Evolutionary conservation across 2,797 vertebrate genomes (phyloP).

Genomic region (Macropus fuliginosus): DNA sequence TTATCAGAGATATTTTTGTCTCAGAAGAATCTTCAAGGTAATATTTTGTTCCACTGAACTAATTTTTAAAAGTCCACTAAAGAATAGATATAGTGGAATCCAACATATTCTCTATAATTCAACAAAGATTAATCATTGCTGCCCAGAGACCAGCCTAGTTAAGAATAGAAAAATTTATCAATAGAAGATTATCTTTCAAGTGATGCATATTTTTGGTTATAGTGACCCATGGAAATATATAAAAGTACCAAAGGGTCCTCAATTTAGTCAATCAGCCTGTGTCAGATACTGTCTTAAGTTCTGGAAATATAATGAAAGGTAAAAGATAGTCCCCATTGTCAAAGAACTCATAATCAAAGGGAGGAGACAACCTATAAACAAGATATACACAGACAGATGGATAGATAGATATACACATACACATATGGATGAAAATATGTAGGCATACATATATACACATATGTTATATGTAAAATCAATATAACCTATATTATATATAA

Average conservation of each 20-base stretch:
- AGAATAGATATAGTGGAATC: neutral
- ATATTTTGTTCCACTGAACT: neutral
- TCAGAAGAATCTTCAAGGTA: conserved; percentile 41
- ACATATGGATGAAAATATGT: no score
- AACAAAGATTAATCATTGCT: neutral
- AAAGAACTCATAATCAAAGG: neutral
- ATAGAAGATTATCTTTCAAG: neutral
- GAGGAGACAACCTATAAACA: neutral
- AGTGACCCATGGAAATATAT: neutral
- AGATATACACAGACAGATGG: neutral
- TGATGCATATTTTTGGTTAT: neutral
- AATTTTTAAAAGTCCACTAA: neutral
- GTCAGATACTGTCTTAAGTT: neutral
- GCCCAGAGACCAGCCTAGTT: neutral
- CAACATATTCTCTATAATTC: neutral
- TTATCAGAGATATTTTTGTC: neutral
- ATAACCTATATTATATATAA: no score
- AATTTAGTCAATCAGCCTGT: neutral
- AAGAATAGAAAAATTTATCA: neutral
- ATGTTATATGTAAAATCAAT: no score
- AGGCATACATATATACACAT: no score
- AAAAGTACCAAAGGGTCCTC: neutral
- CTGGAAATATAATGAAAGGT: neutral
- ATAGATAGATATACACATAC: no score
- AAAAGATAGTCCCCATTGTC: neutral